Evolutionary conservation across 2,113 vertebrate species (phyloP).

Genomic region (rabbit (Oryctolagus cuniculus)): mOryCun1.1 NC_091436.1:148511501-148512000

Average conservation of each 20-base stretch:
- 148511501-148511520: neutral
- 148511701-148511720: neutral
- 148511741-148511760: neutral
- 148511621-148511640: neutral
- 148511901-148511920: too few species aligned
- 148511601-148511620: neutral
- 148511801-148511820: neutral
- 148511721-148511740: neutral
- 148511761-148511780: neutral
- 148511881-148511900: too few species aligned
- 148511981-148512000: too few species aligned
- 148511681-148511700: constrained; percentile 1
- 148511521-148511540: too few species aligned
- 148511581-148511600: neutral
- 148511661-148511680: neutral
- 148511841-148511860: too few species aligned
- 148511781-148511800: neutral
- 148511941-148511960: too few species aligned
- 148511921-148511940: too few species aligned
- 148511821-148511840: neutral
- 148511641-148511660: neutral
- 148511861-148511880: too few species aligned
- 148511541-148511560: too few species aligned
- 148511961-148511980: too few species aligned
- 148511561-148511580: too few species aligned